Base-by-base conservation (phyloP, 2,797 vertebrate species). In the Chloroceryle inda region DNA sequence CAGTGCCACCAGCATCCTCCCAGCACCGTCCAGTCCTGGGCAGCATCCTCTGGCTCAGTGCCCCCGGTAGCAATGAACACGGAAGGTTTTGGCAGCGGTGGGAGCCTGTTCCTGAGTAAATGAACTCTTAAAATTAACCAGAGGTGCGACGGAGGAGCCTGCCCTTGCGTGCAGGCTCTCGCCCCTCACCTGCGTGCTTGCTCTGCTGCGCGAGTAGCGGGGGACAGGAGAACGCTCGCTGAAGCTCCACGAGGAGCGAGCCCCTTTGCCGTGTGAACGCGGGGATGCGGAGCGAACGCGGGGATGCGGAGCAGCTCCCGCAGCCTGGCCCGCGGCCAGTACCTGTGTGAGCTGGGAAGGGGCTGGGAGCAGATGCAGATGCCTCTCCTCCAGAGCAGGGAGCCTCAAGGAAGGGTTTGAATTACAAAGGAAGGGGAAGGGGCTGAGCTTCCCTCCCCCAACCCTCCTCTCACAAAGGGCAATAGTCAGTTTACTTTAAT, bases 401-500 rank as follows among this genome's bases (percentile, higher is more conserved):
- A 92, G 92, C 83, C 87, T 87, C 55, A 4, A 94, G 92, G 86
- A 97, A 90, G 55, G 96, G 89, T 7, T 94, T 94, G 83, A 90
- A 90, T 95, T 90, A 87, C 96, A 96, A 92, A 97, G 96, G 74
- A 75, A 96, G 96, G 93, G 81, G 96, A 45, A 97, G 92, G 96
- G 95, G 94, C 92, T 59, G 96, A 95, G 91, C 98, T 97, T 97
- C 97, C 98, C 98, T 96, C 98, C 44, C 97, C 96, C 85, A 84
- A 86, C 67, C 69, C 89, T 83, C 95, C 89, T 81, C 67, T 13
- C 63, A 77, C 95, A 87, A 93, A 97, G 98, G 97, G 95, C 93
- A 97, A 35, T 38, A 94, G 88, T 33, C 73, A 47, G 95, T 94
- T 92, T 82, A 87, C 92, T 96, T 74, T 67, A 87, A 89, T 92